Conservation (phyloP, 2,113 vertebrate species). For the Pygoscelis antarcticus region DNA sequence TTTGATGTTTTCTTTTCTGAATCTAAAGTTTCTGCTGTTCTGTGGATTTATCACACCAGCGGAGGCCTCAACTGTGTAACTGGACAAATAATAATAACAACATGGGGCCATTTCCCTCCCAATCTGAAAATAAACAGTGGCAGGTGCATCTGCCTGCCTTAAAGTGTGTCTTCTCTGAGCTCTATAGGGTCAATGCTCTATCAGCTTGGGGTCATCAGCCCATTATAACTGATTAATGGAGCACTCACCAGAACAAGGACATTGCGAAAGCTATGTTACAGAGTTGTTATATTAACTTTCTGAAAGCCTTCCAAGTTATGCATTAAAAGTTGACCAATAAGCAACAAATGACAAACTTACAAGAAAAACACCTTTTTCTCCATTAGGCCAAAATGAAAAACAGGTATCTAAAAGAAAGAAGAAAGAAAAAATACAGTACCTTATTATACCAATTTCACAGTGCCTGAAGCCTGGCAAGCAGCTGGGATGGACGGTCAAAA, state of each 20-base stretch:
- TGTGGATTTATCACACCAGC: not conserved
- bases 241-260: not conserved
- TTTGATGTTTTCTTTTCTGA: not conserved
- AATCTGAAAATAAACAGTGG: not conserved
- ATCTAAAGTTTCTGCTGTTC: not conserved
- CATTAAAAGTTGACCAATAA: not conserved
- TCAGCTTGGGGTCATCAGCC: not conserved
- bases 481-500: not conserved
- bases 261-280: not conserved
- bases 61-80: not conserved
- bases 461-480: not conserved
- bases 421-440: not conserved
- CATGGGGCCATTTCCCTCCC: not conserved
- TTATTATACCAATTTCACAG: not conserved
- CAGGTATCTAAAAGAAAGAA: not conserved
- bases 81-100: not conserved
- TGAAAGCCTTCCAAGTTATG: not conserved
- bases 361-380: not conserved
- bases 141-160: not conserved
- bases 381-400: not conserved
- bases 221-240: conserved; percentile 36
- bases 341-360: not conserved
- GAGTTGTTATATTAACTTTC: not conserved
- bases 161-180: not conserved
- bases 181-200: not conserved